phyloP scores from a whole-genome alignment of 2,797 vertebrate species.

The Octomys mimax region DNA sequence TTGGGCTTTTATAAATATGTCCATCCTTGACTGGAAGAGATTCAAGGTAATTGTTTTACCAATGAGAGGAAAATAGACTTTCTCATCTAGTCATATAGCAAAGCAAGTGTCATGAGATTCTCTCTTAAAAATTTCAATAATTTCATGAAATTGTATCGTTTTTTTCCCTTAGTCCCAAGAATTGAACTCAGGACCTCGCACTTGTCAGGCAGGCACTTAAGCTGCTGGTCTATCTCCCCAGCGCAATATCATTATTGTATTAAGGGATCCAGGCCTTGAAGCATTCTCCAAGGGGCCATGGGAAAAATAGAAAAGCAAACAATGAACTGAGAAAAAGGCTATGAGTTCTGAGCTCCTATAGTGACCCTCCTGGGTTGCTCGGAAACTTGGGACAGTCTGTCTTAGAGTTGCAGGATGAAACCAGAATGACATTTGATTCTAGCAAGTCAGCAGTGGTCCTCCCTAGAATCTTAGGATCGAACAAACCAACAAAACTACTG shows the following conservation, averaged over 20 bases:
- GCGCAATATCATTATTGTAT: not conserved
- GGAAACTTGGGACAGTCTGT: not conserved
- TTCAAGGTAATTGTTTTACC: not conserved
- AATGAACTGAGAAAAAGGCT: not conserved
- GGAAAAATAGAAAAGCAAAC: not conserved
- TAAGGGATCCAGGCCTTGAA: not conserved
- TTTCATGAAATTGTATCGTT: not conserved
- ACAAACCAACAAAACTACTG: not conserved
- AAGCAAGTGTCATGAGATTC: not conserved
- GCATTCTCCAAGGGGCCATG: not conserved
- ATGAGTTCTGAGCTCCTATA: not conserved
- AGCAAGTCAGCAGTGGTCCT: not conserved
- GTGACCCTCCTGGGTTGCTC: too few species aligned
- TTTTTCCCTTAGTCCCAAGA: too few species aligned
- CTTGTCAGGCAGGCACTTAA: too few species aligned
- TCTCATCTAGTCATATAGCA: not conserved
- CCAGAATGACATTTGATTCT: not conserved
- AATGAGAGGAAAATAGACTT: not conserved
- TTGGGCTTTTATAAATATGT: not conserved
- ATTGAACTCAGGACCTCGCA: too few species aligned
- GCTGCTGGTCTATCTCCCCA: too few species aligned
- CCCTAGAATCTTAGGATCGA: not conserved
- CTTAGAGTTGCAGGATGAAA: not conserved
- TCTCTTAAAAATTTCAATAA: not conserved
- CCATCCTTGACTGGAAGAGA: not conserved